These are phyloP conservation scores for Trinectes maculatus DNA, from an alignment of 2,113 vertebrate species.

Conservation along the genomic window DNA sequence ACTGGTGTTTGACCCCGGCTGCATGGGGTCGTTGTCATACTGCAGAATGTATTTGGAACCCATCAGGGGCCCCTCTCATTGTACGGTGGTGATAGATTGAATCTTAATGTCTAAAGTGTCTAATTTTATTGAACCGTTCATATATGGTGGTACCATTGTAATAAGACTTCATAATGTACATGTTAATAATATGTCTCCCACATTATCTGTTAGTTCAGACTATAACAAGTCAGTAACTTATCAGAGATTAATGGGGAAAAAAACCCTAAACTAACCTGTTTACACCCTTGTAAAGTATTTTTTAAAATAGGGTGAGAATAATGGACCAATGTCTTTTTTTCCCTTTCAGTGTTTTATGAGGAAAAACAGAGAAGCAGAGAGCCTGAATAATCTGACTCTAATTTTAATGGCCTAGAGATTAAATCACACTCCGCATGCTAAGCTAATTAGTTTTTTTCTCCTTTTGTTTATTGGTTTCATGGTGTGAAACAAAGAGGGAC, in stretches of 20 bases:
- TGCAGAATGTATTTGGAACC: no score
- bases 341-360: no score
- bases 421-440: neutral
- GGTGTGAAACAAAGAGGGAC: neutral
- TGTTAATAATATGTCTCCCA: neutral
- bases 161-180: no score
- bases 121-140: no score
- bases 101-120: no score
- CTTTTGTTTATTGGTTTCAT: neutral
- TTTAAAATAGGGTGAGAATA: no score
- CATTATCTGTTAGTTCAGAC: neutral
- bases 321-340: no score
- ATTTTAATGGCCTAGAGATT: neutral
- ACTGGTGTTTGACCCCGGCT: neutral
- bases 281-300: no score
- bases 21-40: neutral
- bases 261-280: no score
- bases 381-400: neutral
- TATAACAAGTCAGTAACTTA: no score
- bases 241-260: no score
- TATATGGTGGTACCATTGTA: no score
- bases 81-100: neutral
- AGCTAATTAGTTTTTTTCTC: neutral
- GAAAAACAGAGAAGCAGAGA: neutral
- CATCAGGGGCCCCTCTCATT: neutral